Evolutionary conservation across 2,888 invertebrate genomes (phyloP), one percentile per base, ranked within the genome.

Genomic region (Noctua fimbriata): DNA sequence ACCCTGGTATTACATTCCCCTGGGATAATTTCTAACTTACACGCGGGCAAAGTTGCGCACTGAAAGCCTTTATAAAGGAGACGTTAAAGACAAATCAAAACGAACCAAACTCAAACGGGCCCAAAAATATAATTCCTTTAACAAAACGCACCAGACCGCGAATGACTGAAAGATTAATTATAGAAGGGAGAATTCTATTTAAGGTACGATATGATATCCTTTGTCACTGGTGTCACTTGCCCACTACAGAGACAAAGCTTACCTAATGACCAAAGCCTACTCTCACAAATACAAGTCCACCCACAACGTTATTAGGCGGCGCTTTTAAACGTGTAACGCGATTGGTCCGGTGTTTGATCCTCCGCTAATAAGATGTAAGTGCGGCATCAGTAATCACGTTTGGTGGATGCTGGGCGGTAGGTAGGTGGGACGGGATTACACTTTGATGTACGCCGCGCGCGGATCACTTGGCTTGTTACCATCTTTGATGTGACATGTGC

Each of bases 271-370:
- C 41, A 28, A 9, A 16, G 60, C 63, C 52, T 24, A 70, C 79
- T 41, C 58, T 36, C 71, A 69, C 49, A 72, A 73, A 71, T n/a
- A 79, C 44, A 44, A 36, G 58, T 58, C 52, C 55, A 2, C 36
- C 79, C 67, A 24, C 67, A 58, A 67, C 47, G 36, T 55, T 66
- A 81, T 72, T 87, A 85, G 71, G 12, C 52, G 58, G 24, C 24
- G 69, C 85, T 85, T 85, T 85, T 73, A 87, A 87, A 76, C 41
- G 36, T 52, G 73, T 85, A 81, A 85, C 74, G 66, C 41, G 49
- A 81, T 85, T 69, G 72, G 65, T 44, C n/a, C 52, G 55, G 69
- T 78, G 77, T 89, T 81, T 88, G 84, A 88, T 86, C 88, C 85
- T 28, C 16, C 32, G 73, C 60, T 88, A 89, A 89, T 86, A 79